These are phyloP conservation scores for Chloroceryle amazona DNA, from an alignment of 2,797 vertebrate species.

Conservation along the genomic window DNA sequence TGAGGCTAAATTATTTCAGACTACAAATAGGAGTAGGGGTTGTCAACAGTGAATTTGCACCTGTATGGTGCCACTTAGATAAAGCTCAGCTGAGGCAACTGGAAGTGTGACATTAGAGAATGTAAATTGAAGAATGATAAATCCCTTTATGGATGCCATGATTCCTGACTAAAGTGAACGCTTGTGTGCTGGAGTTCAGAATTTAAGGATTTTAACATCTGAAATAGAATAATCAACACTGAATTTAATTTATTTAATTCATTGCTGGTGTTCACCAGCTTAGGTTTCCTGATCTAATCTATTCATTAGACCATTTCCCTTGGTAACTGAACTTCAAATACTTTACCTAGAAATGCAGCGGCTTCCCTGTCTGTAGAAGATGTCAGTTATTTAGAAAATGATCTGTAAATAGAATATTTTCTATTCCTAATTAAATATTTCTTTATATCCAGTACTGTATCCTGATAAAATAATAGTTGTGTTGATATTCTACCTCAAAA, in stretches of 20 bases:
- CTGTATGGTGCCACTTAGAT: background rate
- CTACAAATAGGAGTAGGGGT: background rate
- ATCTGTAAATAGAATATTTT: background rate
- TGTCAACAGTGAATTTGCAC: constrained; percentile 14
- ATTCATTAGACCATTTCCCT: background rate
- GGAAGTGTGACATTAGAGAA: background rate
- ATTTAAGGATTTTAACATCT: background rate
- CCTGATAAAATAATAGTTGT: background rate
- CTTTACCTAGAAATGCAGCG: background rate
- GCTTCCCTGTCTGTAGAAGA: background rate
- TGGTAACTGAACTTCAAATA: background rate
- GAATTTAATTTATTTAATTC: background rate
- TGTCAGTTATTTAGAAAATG: background rate
- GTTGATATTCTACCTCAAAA: background rate
- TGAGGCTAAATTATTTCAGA: background rate
- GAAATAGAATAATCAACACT: background rate
- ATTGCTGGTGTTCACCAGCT: background rate
- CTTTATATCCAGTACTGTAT: background rate
- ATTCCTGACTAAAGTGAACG: background rate
- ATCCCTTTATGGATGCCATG: background rate
- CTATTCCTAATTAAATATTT: background rate
- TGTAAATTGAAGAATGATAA: constrained; percentile 2
- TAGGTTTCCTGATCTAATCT: background rate
- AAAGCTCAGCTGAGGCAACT: background rate
- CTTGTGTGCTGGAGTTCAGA: background rate